A percentile compares a stretch with the other conserved stretches of the same genome.
phyloP scores from a whole-genome alignment of 35 echinoderm and acorn worm genomes.

The Holothuria glaberrima region DNA sequence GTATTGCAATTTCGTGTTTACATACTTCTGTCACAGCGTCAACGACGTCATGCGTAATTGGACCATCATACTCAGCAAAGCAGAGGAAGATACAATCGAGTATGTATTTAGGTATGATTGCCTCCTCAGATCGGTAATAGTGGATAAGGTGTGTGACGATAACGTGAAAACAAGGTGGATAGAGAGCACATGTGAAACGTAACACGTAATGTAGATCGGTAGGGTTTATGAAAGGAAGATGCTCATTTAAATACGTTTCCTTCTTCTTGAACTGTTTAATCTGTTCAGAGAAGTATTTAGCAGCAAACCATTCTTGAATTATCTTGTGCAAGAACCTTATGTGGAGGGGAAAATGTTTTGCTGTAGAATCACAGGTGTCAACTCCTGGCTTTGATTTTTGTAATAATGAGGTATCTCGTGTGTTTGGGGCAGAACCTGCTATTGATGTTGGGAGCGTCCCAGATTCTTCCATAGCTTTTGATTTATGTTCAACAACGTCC shows the following conservation, averaged over 20 bases:
- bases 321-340: conserved; percentile 22
- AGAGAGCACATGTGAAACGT: background rate
- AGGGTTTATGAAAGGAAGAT: background rate
- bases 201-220: conserved; percentile 5
- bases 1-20: background rate
- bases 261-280: background rate
- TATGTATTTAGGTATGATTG: background rate
- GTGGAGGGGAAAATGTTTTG: background rate
- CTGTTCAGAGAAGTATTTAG: background rate
- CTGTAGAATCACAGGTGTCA: too few species aligned
- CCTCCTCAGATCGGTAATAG: background rate
- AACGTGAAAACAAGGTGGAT: background rate
- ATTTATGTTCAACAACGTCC: too few species aligned
- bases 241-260: background rate
- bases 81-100: background rate
- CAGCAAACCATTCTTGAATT: conserved; percentile 24
- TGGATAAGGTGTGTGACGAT: background rate
- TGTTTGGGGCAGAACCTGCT: too few species aligned
- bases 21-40: background rate
- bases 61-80: conserved; percentile 1
- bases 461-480: too few species aligned
- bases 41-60: background rate
- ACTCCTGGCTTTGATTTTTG: too few species aligned
- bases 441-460: too few species aligned
- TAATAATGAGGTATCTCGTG: too few species aligned